Percentiles rank a stretch among this genome's conserved stretches.
Conservation (phyloP, 2,888 invertebrate genomes). For the Diarsia dahlii region DNA sequence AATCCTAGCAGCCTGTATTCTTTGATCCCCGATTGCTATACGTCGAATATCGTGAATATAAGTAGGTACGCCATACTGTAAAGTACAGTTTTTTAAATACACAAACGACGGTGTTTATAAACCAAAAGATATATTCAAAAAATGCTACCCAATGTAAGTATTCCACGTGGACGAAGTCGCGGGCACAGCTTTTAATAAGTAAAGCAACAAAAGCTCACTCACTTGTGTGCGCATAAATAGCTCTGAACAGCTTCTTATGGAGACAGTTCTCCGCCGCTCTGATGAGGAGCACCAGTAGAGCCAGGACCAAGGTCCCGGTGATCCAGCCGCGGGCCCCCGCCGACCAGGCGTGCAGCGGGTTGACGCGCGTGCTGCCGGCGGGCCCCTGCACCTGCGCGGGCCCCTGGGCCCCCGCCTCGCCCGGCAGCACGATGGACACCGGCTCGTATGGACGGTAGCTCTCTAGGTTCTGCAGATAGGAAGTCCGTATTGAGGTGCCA, state of each 20-base stretch:
- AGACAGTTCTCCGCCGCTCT: constrained; percentile 77
- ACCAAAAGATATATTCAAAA: too few relatives aligned
- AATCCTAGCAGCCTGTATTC: too few relatives aligned
- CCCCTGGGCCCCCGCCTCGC: constrained; percentile 1
- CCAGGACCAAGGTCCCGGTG: constrained; percentile 76
- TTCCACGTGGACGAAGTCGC: too few relatives aligned
- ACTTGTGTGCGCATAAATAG: constrained; percentile 66
- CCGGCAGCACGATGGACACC: constrained; percentile 50
- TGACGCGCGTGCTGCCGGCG: constrained; percentile 3
- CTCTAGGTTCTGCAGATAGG: constrained; percentile 37
- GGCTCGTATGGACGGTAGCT: constrained; percentile 56
- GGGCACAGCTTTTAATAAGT: too few relatives aligned
- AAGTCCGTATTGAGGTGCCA: constrained; percentile 27
- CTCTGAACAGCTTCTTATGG: constrained; percentile 69
- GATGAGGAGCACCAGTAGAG: constrained; percentile 75
- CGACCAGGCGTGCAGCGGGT: constrained; percentile 22
- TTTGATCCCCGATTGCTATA: too few relatives aligned
- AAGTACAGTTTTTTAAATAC: too few relatives aligned
- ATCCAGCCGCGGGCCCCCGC: constrained; percentile 72
- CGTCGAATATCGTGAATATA: too few relatives aligned
- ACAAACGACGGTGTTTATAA: too few relatives aligned
- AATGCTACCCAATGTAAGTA: too few relatives aligned
- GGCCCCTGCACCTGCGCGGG: not conserved
- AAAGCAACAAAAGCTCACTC: constrained; percentile 37
- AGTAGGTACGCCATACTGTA: too few relatives aligned